Conservation (phyloP, 2,888 invertebrate species). For the Mellilla xanthometata region DNA sequence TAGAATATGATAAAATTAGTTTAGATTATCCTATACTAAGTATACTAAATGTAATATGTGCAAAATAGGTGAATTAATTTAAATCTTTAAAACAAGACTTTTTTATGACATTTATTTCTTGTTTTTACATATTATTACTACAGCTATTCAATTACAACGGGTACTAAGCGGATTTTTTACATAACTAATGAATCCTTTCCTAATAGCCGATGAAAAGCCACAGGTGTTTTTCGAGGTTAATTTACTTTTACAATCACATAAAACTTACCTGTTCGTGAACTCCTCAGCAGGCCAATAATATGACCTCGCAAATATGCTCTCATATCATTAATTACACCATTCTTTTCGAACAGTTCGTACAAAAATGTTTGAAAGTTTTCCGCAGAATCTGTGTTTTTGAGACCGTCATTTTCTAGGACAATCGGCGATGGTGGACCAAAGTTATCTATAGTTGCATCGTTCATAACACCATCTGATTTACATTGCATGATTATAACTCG, state of each 20-base stretch:
- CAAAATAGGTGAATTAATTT: too few species aligned
- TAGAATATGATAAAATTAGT: conserved; percentile 33
- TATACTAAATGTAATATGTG: too few species aligned
- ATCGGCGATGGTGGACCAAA: conserved; percentile 6
- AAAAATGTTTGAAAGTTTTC: conserved; percentile 83
- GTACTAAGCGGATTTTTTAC: too few species aligned
- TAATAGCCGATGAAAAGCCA: background rate
- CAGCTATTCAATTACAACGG: too few species aligned
- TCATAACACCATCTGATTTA: conserved; percentile 46
- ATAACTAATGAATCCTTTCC: too few species aligned
- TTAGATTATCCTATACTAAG: too few species aligned
- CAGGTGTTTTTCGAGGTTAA: background rate
- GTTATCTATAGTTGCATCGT: conserved; percentile 34
- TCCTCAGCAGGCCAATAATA: conserved; percentile 80
- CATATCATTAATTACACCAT: conserved; percentile 82
- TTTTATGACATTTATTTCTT: too few species aligned
- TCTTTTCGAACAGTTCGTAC: conserved; percentile 82
- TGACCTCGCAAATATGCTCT: conserved; percentile 83
- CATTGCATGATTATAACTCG: conserved; percentile 8
- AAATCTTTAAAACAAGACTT: too few species aligned
- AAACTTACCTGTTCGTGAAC: conserved; percentile 62
- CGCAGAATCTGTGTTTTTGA: conserved; percentile 45
- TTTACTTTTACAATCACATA: background rate
- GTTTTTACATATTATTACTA: too few species aligned
- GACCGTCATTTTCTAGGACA: conserved; percentile 33